Evolutionary conservation across 2,888 invertebrate species (phyloP).

Genomic region (Drosophila limbata): DNA sequence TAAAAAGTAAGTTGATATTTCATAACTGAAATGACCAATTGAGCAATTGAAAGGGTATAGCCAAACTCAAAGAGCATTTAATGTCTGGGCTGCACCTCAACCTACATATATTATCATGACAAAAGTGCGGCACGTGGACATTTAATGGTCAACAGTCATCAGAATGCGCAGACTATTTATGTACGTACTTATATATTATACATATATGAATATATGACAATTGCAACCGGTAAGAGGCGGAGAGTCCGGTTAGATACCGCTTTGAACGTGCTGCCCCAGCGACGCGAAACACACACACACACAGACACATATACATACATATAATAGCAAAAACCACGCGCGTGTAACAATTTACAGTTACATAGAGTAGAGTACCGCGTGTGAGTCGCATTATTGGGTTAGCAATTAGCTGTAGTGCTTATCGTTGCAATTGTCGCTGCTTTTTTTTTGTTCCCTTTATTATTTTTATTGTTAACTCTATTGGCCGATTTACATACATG

Average conservation of each 20-base stretch:
- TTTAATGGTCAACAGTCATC: conserved; percentile 41
- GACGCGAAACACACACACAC: conserved; percentile 4
- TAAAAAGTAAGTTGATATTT: not conserved
- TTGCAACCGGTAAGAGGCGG: conserved; percentile 18
- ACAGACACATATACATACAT: conserved; percentile 19
- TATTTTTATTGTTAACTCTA: conserved; percentile 21
- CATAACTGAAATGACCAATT: conserved; percentile 1
- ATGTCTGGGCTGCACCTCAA: conserved; percentile 8
- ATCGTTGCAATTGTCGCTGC: conserved; percentile 29
- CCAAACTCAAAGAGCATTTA: conserved; percentile 6
- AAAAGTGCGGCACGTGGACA: conserved; percentile 54
- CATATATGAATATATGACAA: not conserved
- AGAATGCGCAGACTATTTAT: conserved; percentile 15
- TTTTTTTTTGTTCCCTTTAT: conserved; percentile 16
- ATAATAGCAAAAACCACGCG: conserved; percentile 50
- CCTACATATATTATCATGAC: conserved; percentile 26
- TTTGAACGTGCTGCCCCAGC: conserved; percentile 33
- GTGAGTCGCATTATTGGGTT: conserved; percentile 70
- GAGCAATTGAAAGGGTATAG: conserved; percentile 22
- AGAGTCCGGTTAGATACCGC: conserved; percentile 14
- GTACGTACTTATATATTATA: not conserved
- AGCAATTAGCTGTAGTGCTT: conserved; percentile 59
- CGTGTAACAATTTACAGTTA: conserved; percentile 64
- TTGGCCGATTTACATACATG: conserved; percentile 3
- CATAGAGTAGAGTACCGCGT: conserved; percentile 51